These are phyloP conservation scores for Pollachius pollachius DNA, from an alignment of 2,113 vertebrate genomes.

Conservation along the genomic window DNA sequence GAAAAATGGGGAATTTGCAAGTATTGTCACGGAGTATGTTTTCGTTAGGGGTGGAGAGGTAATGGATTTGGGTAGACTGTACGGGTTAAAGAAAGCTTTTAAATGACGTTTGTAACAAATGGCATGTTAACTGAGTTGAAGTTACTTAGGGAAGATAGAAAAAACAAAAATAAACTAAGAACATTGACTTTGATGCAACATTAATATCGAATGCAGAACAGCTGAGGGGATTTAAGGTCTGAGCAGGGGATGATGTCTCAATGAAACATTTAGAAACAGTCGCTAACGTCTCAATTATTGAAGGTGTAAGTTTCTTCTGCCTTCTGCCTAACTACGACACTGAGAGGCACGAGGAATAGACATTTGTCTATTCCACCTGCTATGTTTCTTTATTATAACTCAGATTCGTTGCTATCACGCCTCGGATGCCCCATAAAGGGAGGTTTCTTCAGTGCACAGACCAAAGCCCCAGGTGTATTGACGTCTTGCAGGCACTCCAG, in stretches of 20 bases:
- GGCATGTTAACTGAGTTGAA: no score
- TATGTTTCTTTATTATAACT: neutral
- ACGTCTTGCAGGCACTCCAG: no score
- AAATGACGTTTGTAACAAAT: no score
- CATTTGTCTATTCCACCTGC: neutral
- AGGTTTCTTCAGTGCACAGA: no score
- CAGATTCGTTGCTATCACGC: no score
- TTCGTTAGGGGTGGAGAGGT: no score
- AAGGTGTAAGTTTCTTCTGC: neutral
- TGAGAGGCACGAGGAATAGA: neutral
- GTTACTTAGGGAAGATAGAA: no score
- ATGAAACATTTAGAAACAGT: slow-evolving; percentile 22
- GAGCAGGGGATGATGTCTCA: slow-evolving; percentile 26
- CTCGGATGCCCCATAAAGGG: neutral
- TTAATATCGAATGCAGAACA: neutral
- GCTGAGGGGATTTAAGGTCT: slow-evolving; percentile 23
- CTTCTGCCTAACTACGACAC: neutral
- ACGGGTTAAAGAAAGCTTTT: slow-evolving; percentile 2
- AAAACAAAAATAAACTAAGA: no score
- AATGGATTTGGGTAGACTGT: no score
- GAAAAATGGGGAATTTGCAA: no score
- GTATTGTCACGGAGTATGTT: no score
- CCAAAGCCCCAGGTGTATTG: no score
- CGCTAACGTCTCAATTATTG: neutral
- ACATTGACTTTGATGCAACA: slow-evolving; percentile 7